Conservation (phyloP, 2,888 invertebrate genomes). For the Macrophya annulata region DNA sequence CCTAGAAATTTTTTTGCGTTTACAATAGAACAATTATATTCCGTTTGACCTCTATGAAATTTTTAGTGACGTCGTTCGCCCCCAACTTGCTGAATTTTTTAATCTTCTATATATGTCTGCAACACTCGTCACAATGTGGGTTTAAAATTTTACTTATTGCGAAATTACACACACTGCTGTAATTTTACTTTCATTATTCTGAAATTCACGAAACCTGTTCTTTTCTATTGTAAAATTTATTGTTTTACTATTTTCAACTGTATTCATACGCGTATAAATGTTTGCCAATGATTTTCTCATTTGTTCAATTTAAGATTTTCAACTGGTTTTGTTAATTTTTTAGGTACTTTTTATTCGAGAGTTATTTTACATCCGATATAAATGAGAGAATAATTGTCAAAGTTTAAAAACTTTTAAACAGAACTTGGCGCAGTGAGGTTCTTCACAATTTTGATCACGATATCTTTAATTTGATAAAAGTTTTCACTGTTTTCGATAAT, state of each 20-base stretch:
- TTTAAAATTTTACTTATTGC: neutral
- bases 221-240: neutral
- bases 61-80: neutral
- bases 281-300: neutral
- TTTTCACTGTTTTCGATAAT: slow-evolving; percentile 30
- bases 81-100: neutral
- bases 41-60: neutral
- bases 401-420: slow-evolving; percentile 31
- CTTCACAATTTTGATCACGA: neutral
- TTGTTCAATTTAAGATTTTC: neutral
- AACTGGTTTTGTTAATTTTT: neutral
- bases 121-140: neutral
- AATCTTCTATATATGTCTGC: neutral
- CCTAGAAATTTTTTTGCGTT: neutral
- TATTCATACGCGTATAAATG: neutral
- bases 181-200: neutral
- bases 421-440: slow-evolving; percentile 6
- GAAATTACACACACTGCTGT: slow-evolving; percentile 12
- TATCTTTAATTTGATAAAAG: slow-evolving; percentile 24
- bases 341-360: neutral
- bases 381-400: neutral
- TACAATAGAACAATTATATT: slow-evolving; percentile 12
- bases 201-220: neutral
- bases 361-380: neutral
- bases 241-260: neutral